Percentiles rank a stretch among this genome's conserved stretches.
Evolutionary conservation across 2,113 vertebrate species (phyloP).

Genomic region (Marmota flaviventris): DNA sequence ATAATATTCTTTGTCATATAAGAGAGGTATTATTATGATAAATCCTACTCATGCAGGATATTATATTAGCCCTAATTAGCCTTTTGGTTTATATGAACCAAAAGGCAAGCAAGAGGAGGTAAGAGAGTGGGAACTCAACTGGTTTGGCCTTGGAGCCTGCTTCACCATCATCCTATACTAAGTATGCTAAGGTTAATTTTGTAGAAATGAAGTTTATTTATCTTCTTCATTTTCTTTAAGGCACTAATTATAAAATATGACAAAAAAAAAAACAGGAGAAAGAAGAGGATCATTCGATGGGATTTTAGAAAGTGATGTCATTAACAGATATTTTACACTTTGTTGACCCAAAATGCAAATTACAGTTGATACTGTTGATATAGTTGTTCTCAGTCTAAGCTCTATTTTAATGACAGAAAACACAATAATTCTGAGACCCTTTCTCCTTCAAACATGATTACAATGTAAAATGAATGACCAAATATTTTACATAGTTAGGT

Average conservation of each 20-base stretch:
- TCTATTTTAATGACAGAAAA: not conserved
- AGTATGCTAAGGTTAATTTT: not conserved
- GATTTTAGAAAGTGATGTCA: not conserved
- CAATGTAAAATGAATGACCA: slow-evolving; percentile 14
- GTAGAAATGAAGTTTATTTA: not conserved
- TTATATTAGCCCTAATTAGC: not conserved
- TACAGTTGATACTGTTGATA: not conserved
- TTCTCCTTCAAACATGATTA: not conserved
- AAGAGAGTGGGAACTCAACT: not conserved
- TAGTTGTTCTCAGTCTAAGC: not conserved
- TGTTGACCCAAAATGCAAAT: not conserved
- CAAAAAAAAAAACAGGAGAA: not conserved
- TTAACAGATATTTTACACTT: slow-evolving; percentile 25
- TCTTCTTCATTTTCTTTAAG: not conserved
- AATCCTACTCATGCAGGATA: not conserved
- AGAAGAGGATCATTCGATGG: not conserved
- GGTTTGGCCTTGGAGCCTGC: not conserved
- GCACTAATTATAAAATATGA: not conserved
- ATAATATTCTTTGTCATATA: not conserved
- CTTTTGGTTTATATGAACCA: not conserved
- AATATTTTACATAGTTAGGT: slow-evolving; percentile 25
- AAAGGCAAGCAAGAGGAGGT: not conserved
- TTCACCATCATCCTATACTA: not conserved
- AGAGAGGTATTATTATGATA: not conserved
- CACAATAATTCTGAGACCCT: not conserved